Evolutionary conservation across 2,888 invertebrate genomes (phyloP).

Genomic region (Dicycla oo): DNA sequence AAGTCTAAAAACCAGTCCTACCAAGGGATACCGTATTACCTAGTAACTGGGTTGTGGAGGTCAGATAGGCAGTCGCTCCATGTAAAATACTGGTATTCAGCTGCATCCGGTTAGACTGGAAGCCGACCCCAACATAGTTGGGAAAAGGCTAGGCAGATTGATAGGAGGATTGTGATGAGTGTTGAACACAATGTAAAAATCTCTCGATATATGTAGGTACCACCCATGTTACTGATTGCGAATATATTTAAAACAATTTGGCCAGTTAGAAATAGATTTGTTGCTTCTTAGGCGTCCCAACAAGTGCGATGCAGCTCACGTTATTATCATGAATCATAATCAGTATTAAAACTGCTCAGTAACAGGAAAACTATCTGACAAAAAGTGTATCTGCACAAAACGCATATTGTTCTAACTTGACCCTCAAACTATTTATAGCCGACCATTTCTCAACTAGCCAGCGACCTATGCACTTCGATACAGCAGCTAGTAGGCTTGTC

Average conservation of each 20-base stretch:
- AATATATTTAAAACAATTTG: background rate
- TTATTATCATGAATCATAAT: slow-evolving; percentile 2
- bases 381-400: background rate
- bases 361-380: background rate
- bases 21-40: too few relatives aligned
- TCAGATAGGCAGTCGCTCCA: too few relatives aligned
- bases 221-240: background rate
- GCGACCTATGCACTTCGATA: background rate
- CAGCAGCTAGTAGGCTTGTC: slow-evolving; percentile 4
- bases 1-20: too few relatives aligned
- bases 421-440: background rate
- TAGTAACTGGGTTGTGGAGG: too few relatives aligned
- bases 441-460: background rate
- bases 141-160: too few relatives aligned
- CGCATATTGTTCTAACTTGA: background rate
- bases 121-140: too few relatives aligned
- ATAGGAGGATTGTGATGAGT: too few relatives aligned
- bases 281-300: background rate
- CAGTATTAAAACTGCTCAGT: background rate
- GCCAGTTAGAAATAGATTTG: background rate
- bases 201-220: background rate
- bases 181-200: background rate
- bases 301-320: background rate
- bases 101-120: too few relatives aligned
- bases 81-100: too few relatives aligned